phyloP scores from a whole-genome alignment of 2,797 vertebrate genomes.

The Pipistrellus nathusii region DNA sequence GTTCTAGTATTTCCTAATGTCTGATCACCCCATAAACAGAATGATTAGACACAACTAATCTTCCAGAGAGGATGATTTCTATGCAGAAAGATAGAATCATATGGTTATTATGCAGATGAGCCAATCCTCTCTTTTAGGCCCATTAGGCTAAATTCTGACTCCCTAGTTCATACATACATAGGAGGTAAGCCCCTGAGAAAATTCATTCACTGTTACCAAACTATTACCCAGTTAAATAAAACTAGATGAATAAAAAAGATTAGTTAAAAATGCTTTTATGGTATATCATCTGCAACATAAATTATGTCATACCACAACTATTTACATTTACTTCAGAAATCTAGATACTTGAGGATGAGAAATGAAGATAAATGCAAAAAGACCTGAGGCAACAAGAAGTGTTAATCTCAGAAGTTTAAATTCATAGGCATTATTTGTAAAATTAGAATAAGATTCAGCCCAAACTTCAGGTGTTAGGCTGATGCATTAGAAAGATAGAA shows the following conservation, averaged over 20 bases:
- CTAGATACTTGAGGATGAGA: neutral
- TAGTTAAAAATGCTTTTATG: neutral
- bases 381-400: neutral
- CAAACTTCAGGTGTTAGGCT: neutral
- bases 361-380: constrained; percentile 23
- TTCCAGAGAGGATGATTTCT: constrained; percentile 15
- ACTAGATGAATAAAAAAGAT: constrained; percentile 17
- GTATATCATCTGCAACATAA: neutral
- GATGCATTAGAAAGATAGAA: neutral
- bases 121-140: neutral
- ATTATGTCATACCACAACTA: neutral
- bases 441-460: neutral
- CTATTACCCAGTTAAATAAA: constrained; percentile 39
- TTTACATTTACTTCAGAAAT: constrained; percentile 26
- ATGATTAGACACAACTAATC: constrained; percentile 4
- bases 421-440: neutral
- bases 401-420: neutral
- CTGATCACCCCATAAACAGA: neutral
- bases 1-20: constrained; percentile 38
- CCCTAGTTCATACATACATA: neutral
- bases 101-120: constrained; percentile 8
- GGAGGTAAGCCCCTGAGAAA: constrained; percentile 18
- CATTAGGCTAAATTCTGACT: constrained; percentile 35
- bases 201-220: constrained; percentile 29
- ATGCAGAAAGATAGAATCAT: constrained; percentile 1